phyloP scores from a whole-genome alignment of 2,888 invertebrate species.

The Loripinus fragilis region DNA sequence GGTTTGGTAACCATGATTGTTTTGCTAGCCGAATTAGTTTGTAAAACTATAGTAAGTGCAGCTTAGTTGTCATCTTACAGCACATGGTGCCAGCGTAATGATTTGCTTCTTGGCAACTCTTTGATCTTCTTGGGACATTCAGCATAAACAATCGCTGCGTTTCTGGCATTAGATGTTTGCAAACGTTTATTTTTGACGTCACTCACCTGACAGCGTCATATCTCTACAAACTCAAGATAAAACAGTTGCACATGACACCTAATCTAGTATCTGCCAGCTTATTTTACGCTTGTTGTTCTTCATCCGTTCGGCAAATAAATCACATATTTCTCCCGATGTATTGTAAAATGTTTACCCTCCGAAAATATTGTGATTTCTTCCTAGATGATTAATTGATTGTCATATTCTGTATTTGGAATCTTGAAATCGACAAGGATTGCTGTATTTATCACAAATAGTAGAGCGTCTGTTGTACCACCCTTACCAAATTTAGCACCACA shows the following conservation, averaged over 20 bases:
- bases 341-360: background rate
- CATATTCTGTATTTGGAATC: background rate
- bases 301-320: conserved; percentile 1
- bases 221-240: background rate
- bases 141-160: background rate
- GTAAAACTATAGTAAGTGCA: background rate
- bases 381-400: background rate
- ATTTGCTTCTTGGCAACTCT: background rate
- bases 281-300: conserved; percentile 16
- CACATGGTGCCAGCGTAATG: background rate
- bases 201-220: conserved; percentile 13
- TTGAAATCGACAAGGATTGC: no score
- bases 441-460: no score
- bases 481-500: no score
- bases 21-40: no score
- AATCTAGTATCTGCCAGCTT: conserved; percentile 1
- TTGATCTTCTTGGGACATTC: background rate
- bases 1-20: no score
- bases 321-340: background rate
- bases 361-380: background rate
- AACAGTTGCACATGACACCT: background rate
- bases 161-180: background rate
- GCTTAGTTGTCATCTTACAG: background rate
- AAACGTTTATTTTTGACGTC: conserved; percentile 21
- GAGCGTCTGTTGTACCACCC: no score